These are phyloP conservation scores for Boleophthalmus pectinirostris DNA, from an alignment of 2,113 vertebrate genomes.

Conservation along the genomic window DNA sequence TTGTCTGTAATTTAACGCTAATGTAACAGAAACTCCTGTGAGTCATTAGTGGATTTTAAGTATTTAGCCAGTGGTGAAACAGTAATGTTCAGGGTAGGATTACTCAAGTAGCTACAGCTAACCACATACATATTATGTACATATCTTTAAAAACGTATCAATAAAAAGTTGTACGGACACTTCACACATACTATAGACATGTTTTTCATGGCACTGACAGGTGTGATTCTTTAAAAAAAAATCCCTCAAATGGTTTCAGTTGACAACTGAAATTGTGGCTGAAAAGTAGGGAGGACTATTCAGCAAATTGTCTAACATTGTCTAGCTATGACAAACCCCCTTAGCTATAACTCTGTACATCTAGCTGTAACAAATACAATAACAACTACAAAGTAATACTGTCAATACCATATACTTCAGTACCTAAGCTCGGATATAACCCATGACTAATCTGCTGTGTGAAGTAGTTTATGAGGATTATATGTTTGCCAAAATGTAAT, in stretches of 20 bases:
- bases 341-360: no score
- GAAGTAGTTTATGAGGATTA: background rate
- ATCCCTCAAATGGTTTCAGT: no score
- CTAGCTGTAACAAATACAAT: background rate
- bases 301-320: no score
- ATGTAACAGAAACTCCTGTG: conserved; percentile 1
- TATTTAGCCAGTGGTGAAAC: background rate
- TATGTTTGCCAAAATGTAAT: background rate
- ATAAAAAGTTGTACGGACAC: no score
- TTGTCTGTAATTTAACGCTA: conserved; percentile 6
- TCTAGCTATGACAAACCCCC: no score
- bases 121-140: no score
- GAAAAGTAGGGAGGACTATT: no score
- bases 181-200: no score
- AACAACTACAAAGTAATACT: background rate
- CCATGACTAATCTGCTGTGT: background rate
- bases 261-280: no score
- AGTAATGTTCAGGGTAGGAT: background rate
- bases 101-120: background rate
- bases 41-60: background rate
- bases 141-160: no score
- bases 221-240: no score
- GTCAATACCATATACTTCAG: background rate
- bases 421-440: background rate
- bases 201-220: no score